Evolutionary conservation across 2,888 invertebrate genomes (phyloP).

Genomic region (Formica aserva): DNA sequence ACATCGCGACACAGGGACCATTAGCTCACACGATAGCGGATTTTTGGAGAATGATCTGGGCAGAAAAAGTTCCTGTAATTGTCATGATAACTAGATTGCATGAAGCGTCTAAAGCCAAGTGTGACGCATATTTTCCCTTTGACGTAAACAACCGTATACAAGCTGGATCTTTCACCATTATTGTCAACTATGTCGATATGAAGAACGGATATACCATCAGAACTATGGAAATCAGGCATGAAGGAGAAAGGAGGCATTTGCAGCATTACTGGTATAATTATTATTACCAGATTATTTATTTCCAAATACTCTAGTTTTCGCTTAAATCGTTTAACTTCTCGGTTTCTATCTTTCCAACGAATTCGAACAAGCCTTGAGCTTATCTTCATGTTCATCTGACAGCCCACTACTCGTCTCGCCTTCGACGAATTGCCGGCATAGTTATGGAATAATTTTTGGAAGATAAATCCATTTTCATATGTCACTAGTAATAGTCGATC

Average conservation of each 20-base stretch:
- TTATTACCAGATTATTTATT: conserved; percentile 69
- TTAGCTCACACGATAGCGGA: conserved; percentile 95
- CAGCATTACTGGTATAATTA: conserved; percentile 86
- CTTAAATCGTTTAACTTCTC: neutral
- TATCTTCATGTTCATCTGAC: too few relatives aligned
- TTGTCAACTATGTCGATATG: conserved; percentile 85
- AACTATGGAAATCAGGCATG: conserved; percentile 85
- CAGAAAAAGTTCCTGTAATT: conserved; percentile 88
- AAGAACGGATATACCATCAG: conserved; percentile 87
- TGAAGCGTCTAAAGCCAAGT: conserved; percentile 94
- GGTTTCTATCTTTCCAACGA: too few relatives aligned
- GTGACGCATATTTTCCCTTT: conserved; percentile 95
- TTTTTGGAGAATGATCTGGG: conserved; percentile 95
- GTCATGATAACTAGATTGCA: conserved; percentile 97
- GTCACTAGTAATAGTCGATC: too few relatives aligned
- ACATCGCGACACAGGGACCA: conserved; percentile 97
- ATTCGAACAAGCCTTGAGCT: too few relatives aligned
- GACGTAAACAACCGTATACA: conserved; percentile 82
- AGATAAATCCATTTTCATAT: too few relatives aligned
- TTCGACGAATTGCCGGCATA: too few relatives aligned
- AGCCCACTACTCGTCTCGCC: too few relatives aligned
- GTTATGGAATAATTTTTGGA: neutral
- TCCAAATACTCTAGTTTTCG: neutral
- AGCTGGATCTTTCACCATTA: conserved; percentile 86
- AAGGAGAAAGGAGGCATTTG: conserved; percentile 81